phyloP scores from a whole-genome alignment of 2,888 invertebrate species.

The Philereme vetulata region DNA sequence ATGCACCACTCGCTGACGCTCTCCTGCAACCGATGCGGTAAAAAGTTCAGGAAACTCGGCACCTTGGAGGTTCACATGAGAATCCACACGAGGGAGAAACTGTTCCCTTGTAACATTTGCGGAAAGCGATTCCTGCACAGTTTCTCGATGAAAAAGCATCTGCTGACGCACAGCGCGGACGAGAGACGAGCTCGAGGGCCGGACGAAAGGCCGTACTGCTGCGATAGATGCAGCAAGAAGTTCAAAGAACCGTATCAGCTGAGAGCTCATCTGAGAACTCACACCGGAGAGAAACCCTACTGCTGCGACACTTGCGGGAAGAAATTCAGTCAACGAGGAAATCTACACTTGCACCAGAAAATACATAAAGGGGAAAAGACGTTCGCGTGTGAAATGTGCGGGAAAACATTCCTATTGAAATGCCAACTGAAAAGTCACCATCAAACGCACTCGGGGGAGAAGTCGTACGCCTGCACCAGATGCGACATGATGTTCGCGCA shows the following conservation, averaged over 20 bases:
- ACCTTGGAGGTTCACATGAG: no score
- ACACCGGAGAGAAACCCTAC: not conserved
- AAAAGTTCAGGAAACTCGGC: no score
- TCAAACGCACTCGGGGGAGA: not conserved
- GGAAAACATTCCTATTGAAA: not conserved
- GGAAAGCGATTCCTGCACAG: not conserved
- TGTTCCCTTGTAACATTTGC: slow-evolving; percentile 1
- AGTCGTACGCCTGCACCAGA: not conserved
- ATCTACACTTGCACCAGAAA: not conserved
- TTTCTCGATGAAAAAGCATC: slow-evolving; percentile 5
- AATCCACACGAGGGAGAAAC: slow-evolving; percentile 10
- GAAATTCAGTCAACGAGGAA: not conserved
- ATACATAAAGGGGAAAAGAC: not conserved
- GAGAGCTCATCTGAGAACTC: slow-evolving; percentile 6
- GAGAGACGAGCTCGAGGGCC: no score
- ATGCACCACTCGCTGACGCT: no score
- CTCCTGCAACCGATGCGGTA: no score
- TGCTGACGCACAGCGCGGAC: not conserved
- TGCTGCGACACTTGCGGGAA: not conserved
- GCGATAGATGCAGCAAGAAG: slow-evolving; percentile 10
- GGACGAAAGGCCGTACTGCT: not conserved
- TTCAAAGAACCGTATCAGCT: slow-evolving; percentile 17
- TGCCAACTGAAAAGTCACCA: not conserved
- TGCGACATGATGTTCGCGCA: not conserved
- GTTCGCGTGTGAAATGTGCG: not conserved